These are phyloP conservation scores for Pipra filicauda DNA, from an alignment of 2,113 vertebrate species.

Conservation along the genomic window DNA sequence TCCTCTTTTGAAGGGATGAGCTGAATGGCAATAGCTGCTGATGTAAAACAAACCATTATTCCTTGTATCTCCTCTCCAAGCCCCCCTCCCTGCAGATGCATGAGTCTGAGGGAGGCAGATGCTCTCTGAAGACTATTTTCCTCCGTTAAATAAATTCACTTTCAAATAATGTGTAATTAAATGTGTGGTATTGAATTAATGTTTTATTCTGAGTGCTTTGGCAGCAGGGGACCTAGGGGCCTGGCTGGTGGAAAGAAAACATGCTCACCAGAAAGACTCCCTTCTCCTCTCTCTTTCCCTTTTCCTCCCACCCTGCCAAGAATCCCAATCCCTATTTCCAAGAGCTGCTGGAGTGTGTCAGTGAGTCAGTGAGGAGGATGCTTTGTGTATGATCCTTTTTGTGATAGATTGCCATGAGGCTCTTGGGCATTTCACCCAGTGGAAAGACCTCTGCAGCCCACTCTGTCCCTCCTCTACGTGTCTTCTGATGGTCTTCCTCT, in stretches of 20 bases:
- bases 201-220: conserved; percentile 73
- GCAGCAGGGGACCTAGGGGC: conserved; percentile 60
- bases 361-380: background rate
- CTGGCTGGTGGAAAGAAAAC: conserved; percentile 65
- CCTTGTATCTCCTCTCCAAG: conserved; percentile 19
- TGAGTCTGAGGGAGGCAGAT: conserved; percentile 51
- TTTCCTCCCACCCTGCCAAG: conserved; percentile 23
- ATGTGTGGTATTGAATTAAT: conserved; percentile 75
- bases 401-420: accelerated
- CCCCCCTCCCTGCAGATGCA: conserved; percentile 37
- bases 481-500: background rate
- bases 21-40: conserved; percentile 51
- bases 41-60: conserved; percentile 62
- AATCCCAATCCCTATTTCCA: background rate
- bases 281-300: background rate
- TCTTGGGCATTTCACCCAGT: background rate
- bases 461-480: background rate
- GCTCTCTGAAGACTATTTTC: conserved; percentile 69
- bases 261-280: conserved; percentile 42
- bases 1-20: conserved; percentile 25
- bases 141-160: conserved; percentile 72
- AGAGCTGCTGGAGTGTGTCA: background rate
- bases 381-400: background rate
- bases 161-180: conserved; percentile 78
- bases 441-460: background rate